These are phyloP conservation scores for Xestia rhomboidea DNA, from an alignment of 2,888 invertebrate genomes.

Conservation along the genomic window DNA sequence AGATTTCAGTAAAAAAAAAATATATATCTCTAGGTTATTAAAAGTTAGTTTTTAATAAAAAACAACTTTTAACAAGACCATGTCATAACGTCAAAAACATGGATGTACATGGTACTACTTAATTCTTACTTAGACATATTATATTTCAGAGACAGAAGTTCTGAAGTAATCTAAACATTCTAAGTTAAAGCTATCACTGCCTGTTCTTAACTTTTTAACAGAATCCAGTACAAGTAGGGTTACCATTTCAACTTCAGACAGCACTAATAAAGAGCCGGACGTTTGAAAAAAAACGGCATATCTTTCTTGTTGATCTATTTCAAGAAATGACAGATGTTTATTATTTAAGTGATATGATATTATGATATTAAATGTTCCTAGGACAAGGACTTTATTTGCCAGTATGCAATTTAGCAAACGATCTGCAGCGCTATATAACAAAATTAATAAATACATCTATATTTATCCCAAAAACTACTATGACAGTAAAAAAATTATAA, in stretches of 20 bases:
- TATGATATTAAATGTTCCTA: no score
- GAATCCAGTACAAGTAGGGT: slow-evolving; percentile 11
- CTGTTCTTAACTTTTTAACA: slow-evolving; percentile 42
- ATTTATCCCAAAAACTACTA: no score
- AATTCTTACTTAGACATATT: slow-evolving; percentile 29
- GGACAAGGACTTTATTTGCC: no score
- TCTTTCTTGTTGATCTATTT: neutral
- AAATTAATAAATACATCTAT: no score
- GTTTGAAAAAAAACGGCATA: neutral
- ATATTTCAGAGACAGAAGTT: slow-evolving; percentile 32
- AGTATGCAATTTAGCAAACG: no score
- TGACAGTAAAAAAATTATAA: no score
- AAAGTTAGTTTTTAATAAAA: neutral
- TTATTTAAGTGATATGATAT: no score
- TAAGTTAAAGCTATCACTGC: slow-evolving; percentile 50
- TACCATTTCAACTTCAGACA: neutral
- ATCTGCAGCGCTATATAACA: no score
- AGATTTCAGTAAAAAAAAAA: neutral
- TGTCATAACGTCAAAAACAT: slow-evolving; percentile 6
- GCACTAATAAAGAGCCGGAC: neutral
- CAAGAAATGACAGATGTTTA: no score
- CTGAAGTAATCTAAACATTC: slow-evolving; percentile 50
- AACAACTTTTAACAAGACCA: neutral
- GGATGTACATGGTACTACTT: neutral
- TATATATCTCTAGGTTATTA: neutral